Evolutionary conservation across 2,888 invertebrate genomes (phyloP), one percentile per base, ranked within the genome.

Genomic region (Drosophila engyochracea): DNA sequence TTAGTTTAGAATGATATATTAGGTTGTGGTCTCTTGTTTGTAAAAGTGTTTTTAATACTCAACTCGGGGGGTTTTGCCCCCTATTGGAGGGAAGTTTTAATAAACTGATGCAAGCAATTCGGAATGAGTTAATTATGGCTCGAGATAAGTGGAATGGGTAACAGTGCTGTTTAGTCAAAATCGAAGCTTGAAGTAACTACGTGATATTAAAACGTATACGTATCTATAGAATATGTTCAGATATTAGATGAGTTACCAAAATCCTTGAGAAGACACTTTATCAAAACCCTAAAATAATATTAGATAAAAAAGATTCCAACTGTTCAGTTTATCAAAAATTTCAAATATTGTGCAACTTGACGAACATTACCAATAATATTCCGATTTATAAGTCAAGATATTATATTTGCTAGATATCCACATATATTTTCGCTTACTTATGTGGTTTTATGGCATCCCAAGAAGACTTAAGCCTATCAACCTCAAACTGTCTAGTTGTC

Each of bases 1-100:
- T 76, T 87, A 58, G 75, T 82, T 82, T 64, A 44, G 70, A 72
- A 81, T 89, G 83, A 89, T 74, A 89, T 71, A 85, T 85, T 75
- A 68, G 66, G 52, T 65, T 76, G 54, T 33, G 59, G 71, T 59
- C 69, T 33, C 60, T 77, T 86, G 83, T 77, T 86, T 89, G 80
- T 79, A 68, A 72, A 70, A 62, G 71, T 74, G 72, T 67, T 70
- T 80, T 80, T 63, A 64, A 78, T 69, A 59, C 62, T 69, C 31
- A 68, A 53, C 66, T 77, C 74, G 68, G 53, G 49, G 61, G 68
- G 57, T 70, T 52, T 63, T 35, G 54, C 53, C 33, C 51, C 62
- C 71, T 0, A 64, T 25, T 35, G 12, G 22, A 28, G 59, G 19
- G 30, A 66, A 65, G 61, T 60, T 79, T 70, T 66, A 47, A 79